A percentile compares a stretch with the other conserved stretches of the same genome.
These are phyloP conservation scores for Brachystomella parvula DNA, from an alignment of 1,140 invertebrate species.

Conservation along the genomic window DNA sequence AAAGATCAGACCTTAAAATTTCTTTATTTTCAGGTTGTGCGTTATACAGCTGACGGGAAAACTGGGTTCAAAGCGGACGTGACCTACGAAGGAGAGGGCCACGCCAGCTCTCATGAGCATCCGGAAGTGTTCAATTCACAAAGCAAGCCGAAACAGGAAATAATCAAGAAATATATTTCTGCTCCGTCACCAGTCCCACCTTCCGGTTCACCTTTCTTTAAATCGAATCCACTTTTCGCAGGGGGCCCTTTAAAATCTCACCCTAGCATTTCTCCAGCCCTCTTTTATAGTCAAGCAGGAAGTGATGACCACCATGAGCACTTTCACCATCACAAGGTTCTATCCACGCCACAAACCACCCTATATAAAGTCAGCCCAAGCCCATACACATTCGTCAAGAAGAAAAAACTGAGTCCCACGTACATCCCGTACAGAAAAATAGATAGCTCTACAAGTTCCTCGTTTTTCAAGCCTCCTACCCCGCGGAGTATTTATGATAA, in stretches of 20 bases:
- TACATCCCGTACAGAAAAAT: not conserved
- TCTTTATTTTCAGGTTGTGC: slow-evolving; percentile 56
- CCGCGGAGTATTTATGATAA: slow-evolving; percentile 30
- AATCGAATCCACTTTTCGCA: not conserved
- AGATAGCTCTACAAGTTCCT: not conserved
- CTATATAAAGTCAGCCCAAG: slow-evolving; percentile 4
- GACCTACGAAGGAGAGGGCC: slow-evolving; percentile 61
- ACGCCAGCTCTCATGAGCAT: not conserved
- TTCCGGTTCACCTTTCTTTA: not conserved
- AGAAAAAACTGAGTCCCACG: no score
- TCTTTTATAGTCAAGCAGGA: slow-evolving; percentile 15
- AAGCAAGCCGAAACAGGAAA: not conserved
- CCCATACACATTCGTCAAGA: not conserved
- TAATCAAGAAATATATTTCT: slow-evolving; percentile 12
- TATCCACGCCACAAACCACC: slow-evolving; percentile 9
- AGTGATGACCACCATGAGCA: slow-evolving; percentile 2
- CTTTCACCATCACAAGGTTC: not conserved
- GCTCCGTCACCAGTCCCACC: not conserved
- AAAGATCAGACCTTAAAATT: not conserved
- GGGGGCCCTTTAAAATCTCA: not conserved
- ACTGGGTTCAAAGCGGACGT: slow-evolving; percentile 72
- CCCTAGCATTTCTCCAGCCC: slow-evolving; percentile 14
- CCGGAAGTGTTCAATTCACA: not conserved
- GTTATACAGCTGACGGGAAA: slow-evolving; percentile 68
- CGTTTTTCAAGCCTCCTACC: slow-evolving; percentile 4